A percentile compares a stretch with the other conserved stretches of the same genome.
phyloP scores from a whole-genome alignment of 1,140 invertebrate species.

The Pectinophora gossypiella region DNA sequence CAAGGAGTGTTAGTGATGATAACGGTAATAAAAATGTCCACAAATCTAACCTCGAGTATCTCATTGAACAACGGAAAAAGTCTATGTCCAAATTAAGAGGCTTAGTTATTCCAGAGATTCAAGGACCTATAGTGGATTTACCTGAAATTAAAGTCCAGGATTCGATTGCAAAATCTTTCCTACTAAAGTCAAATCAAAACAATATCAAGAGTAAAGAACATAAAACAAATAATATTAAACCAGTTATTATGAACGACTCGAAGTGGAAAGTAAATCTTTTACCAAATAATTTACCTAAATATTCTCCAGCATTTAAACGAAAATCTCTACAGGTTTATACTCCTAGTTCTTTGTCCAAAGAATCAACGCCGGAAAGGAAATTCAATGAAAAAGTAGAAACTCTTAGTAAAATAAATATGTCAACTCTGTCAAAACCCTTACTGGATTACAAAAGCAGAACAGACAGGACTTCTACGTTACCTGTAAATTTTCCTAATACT shows the following conservation, averaged over 20 bases:
- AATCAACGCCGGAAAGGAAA: conserved; percentile 60
- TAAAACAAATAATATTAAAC: conserved; percentile 33
- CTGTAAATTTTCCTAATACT: conserved; percentile 24
- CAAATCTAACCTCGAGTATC: conserved; percentile 77
- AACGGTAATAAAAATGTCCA: conserved; percentile 59
- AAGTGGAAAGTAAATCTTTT: conserved; percentile 75
- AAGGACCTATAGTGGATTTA: conserved; percentile 74
- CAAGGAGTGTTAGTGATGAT: conserved; percentile 62
- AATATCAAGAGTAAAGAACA: conserved; percentile 34
- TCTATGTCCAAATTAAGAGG: conserved; percentile 89
- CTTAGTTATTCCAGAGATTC: conserved; percentile 88
- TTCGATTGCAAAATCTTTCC: conserved; percentile 45
- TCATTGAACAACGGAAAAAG: conserved; percentile 87
- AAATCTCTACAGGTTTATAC: conserved; percentile 83
- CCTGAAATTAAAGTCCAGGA: conserved; percentile 88
- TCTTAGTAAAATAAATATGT: conserved; percentile 33
- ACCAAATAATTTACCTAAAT: conserved; percentile 81
- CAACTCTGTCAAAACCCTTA: conserved; percentile 49
- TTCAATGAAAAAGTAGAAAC: conserved; percentile 44
- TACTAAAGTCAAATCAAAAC: conserved; percentile 38
- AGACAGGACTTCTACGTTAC: conserved; percentile 13
- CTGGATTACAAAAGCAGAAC: conserved; percentile 35
- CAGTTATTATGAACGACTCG: conserved; percentile 45
- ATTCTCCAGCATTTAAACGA: conserved; percentile 89
- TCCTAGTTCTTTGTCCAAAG: conserved; percentile 59